Percentiles rank a stretch among this genome's conserved stretches.
phyloP scores from a whole-genome alignment of 2,797 vertebrate genomes.

The Decapterus maruadsi region DNA sequence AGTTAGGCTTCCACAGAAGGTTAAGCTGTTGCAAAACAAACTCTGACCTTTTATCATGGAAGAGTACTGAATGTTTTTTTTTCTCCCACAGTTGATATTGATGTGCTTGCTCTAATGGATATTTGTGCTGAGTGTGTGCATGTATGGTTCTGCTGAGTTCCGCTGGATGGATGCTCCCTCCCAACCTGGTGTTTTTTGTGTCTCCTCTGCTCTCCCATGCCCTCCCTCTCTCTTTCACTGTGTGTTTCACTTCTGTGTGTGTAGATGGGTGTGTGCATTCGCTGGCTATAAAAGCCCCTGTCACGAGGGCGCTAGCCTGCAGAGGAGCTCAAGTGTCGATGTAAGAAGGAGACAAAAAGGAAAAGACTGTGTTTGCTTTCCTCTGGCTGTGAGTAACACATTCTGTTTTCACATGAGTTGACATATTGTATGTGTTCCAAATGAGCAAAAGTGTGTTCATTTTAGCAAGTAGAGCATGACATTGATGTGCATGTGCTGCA shows the following conservation, averaged over 20 bases:
- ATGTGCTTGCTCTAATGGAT: constrained; percentile 13
- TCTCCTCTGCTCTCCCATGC: neutral
- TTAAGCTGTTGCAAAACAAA: neutral
- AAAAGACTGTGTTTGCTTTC: constrained; percentile 14
- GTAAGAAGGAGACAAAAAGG: constrained; percentile 15
- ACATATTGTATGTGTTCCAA: constrained; percentile 1
- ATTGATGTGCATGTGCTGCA: constrained; percentile 7
- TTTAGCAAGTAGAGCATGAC: neutral
- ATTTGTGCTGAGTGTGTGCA: constrained; percentile 65
- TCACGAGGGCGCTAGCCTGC: constrained; percentile 34
- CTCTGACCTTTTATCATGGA: neutral
- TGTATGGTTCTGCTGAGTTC: constrained; percentile 57
- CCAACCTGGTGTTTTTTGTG: constrained; percentile 21
- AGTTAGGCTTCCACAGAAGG: no score
- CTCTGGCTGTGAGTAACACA: constrained; percentile 65
- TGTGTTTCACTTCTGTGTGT: constrained; percentile 1
- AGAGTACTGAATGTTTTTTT: constrained; percentile 15
- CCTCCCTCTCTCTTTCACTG: neutral
- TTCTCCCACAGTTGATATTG: neutral
- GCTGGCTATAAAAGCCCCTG: constrained; percentile 59
- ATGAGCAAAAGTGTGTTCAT: neutral
- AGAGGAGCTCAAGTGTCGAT: constrained; percentile 54
- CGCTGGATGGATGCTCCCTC: constrained; percentile 32
- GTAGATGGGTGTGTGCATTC: neutral
- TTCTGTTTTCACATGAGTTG: neutral